Evolutionary conservation across 2,797 vertebrate genomes (phyloP).

Genomic region (Mus minutoides): DNA sequence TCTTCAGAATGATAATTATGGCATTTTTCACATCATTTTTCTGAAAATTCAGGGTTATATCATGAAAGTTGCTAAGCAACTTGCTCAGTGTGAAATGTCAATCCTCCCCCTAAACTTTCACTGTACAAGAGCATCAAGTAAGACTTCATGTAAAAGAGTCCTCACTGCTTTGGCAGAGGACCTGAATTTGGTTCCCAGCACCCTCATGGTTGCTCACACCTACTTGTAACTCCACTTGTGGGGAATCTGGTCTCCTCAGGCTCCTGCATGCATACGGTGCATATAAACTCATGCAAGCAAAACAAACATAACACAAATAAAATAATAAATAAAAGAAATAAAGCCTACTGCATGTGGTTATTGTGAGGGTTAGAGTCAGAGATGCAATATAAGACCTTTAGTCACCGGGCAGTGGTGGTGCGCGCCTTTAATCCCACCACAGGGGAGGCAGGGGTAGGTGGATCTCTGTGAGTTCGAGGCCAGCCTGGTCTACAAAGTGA

Average conservation of each 20-base stretch:
- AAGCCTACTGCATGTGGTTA: not conserved
- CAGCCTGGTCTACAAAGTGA: not conserved
- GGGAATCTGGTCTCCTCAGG: not conserved
- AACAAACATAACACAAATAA: not conserved
- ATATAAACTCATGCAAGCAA: not conserved
- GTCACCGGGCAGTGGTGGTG: not conserved
- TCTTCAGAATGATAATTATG: constrained; percentile 44
- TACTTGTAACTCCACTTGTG: not conserved
- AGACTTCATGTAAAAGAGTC: not conserved
- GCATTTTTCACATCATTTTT: constrained; percentile 69
- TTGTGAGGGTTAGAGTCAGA: constrained; percentile 22
- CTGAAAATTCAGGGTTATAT: constrained; percentile 69
- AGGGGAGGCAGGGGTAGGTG: not conserved
- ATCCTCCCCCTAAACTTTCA: constrained; percentile 87
- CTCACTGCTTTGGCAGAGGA: not conserved
- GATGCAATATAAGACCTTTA: not conserved
- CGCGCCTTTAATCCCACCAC: not conserved
- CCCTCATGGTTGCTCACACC: not conserved
- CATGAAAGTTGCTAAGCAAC: constrained; percentile 87
- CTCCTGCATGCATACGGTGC: not conserved
- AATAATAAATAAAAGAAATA: not conserved
- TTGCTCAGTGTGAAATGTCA: constrained; percentile 85
- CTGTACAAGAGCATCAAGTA: constrained; percentile 77
- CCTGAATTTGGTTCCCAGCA: not conserved
- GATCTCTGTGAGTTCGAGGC: not conserved